Evolutionary conservation across 2,797 vertebrate species (phyloP).

Genomic region (Sebastes itinus): DNA sequence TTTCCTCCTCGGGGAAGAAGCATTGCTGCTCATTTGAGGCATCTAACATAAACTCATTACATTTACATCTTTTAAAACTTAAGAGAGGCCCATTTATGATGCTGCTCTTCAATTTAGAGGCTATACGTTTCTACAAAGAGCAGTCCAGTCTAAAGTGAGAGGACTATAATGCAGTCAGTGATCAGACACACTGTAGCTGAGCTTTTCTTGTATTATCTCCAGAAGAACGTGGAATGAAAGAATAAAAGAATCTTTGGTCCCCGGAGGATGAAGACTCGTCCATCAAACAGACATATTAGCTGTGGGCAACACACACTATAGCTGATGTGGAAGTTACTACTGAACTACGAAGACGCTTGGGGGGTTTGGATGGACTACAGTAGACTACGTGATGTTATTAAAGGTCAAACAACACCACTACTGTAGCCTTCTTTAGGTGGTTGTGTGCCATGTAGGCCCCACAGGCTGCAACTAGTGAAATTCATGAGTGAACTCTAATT

Average conservation of each 20-base stretch:
- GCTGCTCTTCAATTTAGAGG: not conserved
- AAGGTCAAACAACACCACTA: slow-evolving; percentile 19
- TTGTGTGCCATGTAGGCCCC: not conserved
- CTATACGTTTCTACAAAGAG: not conserved
- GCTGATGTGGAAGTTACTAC: slow-evolving; percentile 21
- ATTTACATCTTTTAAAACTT: not conserved
- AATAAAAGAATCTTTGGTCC: not conserved
- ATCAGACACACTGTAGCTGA: not conserved
- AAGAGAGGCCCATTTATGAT: not conserved
- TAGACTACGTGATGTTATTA: slow-evolving; percentile 31
- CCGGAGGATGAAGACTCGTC: slow-evolving; percentile 13
- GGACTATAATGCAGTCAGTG: not conserved
- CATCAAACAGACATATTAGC: slow-evolving; percentile 32
- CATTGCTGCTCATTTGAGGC: not conserved
- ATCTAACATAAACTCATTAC: not conserved
- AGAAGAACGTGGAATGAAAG: slow-evolving; percentile 3
- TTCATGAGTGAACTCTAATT: slow-evolving; percentile 2
- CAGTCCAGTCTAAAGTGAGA: not conserved
- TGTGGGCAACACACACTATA: slow-evolving; percentile 15
- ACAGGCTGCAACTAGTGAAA: slow-evolving; percentile 7
- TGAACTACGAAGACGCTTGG: slow-evolving; percentile 28
- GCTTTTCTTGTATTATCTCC: slow-evolving; percentile 5
- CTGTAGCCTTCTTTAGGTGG: slow-evolving; percentile 15
- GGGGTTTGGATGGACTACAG: slow-evolving; percentile 6
- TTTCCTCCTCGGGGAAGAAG: not conserved